phyloP scores from a whole-genome alignment of 2,113 vertebrate species.

The Gallinago undulata region DNA sequence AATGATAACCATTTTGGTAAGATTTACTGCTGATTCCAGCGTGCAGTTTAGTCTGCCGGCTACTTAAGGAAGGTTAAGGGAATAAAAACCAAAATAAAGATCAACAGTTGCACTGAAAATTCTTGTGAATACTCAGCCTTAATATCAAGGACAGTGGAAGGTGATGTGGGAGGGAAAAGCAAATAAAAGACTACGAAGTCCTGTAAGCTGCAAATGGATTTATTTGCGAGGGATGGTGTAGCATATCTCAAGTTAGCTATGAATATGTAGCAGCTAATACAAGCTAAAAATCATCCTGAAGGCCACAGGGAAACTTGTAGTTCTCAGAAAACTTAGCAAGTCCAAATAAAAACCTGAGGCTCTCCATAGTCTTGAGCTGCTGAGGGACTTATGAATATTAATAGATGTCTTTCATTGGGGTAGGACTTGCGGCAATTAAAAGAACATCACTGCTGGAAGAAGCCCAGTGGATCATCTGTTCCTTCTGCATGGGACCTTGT shows the following conservation, averaged over 20 bases:
- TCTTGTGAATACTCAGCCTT: neutral
- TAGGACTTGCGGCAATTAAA: conserved; percentile 65
- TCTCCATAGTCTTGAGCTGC: conserved; percentile 25
- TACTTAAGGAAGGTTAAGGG: neutral
- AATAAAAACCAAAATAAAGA: neutral
- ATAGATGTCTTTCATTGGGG: conserved; percentile 72
- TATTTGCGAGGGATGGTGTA: neutral
- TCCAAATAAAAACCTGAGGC: conserved; percentile 36
- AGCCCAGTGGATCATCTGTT: conserved; percentile 62
- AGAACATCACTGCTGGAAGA: conserved; percentile 67
- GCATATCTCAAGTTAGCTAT: neutral
- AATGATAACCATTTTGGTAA: neutral
- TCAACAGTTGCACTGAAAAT: neutral
- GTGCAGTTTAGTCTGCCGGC: neutral
- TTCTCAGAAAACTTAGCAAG: neutral
- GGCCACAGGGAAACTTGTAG: neutral
- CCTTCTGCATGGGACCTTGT: conserved; percentile 69
- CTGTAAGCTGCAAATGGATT: neutral
- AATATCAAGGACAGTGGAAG: neutral
- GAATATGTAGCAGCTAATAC: neutral
- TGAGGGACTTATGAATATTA: conserved; percentile 49
- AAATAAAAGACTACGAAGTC: neutral
- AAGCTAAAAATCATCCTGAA: neutral
- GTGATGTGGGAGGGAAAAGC: conserved; percentile 7
- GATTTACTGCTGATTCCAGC: neutral